A percentile compares a stretch with the other conserved stretches of the same genome.
These are phyloP conservation scores for Novumbra hubbsi DNA, from an alignment of 2,797 vertebrate species.

Conservation along the genomic window DNA sequence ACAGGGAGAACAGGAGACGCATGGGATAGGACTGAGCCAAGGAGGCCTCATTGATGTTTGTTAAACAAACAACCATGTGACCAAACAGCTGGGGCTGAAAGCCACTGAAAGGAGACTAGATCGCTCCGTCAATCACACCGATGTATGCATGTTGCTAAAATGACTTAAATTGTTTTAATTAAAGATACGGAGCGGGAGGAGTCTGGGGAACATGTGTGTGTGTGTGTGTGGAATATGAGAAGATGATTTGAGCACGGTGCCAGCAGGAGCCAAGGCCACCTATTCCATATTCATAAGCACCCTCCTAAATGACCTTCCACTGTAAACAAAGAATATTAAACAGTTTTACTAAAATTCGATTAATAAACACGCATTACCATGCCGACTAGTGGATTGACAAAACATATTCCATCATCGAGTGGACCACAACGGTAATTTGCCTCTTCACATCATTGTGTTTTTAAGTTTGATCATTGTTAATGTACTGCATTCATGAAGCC, in stretches of 20 bases:
- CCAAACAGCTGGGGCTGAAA: constrained; percentile 12
- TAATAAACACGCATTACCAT: constrained; percentile 73
- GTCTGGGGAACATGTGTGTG: constrained; percentile 8
- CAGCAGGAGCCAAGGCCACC: constrained; percentile 53
- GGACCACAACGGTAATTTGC: constrained; percentile 33
- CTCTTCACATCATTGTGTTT: too few relatives aligned
- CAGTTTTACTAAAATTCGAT: constrained; percentile 58
- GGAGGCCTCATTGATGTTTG: constrained; percentile 23
- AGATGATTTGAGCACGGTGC: constrained; percentile 49
- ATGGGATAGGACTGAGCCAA: not conserved
- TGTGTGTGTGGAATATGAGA: constrained; percentile 30
- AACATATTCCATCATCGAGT: constrained; percentile 73
- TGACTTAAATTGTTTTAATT: constrained; percentile 67
- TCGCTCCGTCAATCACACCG: constrained; percentile 43
- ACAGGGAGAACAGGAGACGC: constrained; percentile 20
- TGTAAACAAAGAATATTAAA: constrained; percentile 81
- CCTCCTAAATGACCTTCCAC: constrained; percentile 64
- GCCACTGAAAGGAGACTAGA: not conserved
- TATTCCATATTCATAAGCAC: constrained; percentile 72
- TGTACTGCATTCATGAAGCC: too few relatives aligned
- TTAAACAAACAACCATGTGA: constrained; percentile 39
- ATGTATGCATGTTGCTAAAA: constrained; percentile 46
- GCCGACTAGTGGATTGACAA: constrained; percentile 70
- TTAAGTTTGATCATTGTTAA: too few relatives aligned
- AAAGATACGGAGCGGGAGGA: constrained; percentile 42